Conservation (phyloP, 2,797 vertebrate genomes). For the Brachyrhaphis roseni region DNA sequence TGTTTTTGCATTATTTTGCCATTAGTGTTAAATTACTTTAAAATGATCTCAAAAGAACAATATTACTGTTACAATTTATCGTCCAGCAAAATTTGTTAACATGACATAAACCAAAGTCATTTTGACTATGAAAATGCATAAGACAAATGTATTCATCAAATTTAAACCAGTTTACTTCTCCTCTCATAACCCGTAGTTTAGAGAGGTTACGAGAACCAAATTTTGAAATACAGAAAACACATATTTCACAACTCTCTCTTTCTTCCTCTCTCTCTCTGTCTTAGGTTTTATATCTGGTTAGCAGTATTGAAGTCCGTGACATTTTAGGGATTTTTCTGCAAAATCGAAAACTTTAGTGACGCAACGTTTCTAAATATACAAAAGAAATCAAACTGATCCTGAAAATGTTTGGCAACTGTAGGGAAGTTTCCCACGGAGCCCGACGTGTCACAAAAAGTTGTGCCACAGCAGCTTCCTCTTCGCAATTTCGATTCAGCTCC, state of each 20-base stretch:
- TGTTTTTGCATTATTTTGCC: too few relatives aligned
- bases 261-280: not conserved
- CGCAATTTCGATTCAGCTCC: slow-evolving; percentile 33
- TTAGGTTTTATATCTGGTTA: slow-evolving; percentile 17
- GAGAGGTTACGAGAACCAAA: too few relatives aligned
- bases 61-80: too few relatives aligned
- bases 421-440: not conserved
- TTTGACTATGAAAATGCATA: not conserved
- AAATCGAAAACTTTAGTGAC: not conserved
- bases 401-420: not conserved
- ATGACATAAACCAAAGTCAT: not conserved
- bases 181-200: too few relatives aligned
- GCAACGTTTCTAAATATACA: not conserved
- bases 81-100: too few relatives aligned
- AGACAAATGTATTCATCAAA: not conserved
- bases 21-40: too few relatives aligned
- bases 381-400: not conserved
- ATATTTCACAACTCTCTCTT: slow-evolving; percentile 10
- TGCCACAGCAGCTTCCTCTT: slow-evolving; percentile 28
- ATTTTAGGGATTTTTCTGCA: not conserved
- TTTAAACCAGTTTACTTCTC: not conserved
- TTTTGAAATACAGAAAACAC: not conserved
- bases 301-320: slow-evolving; percentile 8
- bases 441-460: slow-evolving; percentile 5
- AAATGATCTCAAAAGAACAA: too few relatives aligned